These are phyloP conservation scores for Myzus persicae DNA, from an alignment of 1,140 invertebrate genomes.

Conservation along the genomic window DNA sequence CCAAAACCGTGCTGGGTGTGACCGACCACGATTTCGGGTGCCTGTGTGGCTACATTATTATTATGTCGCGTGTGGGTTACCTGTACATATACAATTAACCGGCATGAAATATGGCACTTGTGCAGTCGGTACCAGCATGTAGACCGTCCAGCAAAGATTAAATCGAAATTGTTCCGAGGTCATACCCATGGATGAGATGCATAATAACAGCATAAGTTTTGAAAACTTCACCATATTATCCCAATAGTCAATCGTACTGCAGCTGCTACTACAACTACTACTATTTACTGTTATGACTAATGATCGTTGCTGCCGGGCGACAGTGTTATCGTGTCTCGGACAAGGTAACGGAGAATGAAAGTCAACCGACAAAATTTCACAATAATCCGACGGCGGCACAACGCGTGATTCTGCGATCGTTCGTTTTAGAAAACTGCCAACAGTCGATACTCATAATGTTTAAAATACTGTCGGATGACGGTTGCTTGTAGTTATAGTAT, in stretches of 20 bases:
- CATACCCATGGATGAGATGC: too few relatives aligned
- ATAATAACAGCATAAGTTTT: not conserved
- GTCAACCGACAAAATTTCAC: slow-evolving; percentile 24
- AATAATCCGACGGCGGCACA: not conserved
- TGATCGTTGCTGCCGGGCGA: not conserved
- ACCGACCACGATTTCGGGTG: not conserved
- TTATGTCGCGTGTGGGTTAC: too few relatives aligned
- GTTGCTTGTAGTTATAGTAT: too few relatives aligned
- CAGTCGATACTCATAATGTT: not conserved
- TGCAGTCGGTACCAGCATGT: too few relatives aligned
- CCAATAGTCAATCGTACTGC: not conserved
- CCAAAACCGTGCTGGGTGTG: not conserved
- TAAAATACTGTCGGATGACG: not conserved
- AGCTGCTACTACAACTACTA: not conserved
- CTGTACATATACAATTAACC: too few relatives aligned
- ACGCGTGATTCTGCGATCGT: not conserved
- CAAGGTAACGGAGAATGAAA: slow-evolving; percentile 43
- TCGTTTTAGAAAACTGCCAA: not conserved
- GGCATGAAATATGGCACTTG: too few relatives aligned
- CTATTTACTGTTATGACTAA: not conserved
- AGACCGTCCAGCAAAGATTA: not conserved
- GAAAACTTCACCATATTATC: not conserved
- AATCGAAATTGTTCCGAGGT: not conserved
- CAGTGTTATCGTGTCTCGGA: not conserved
- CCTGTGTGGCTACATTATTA: too few relatives aligned